phyloP scores from a whole-genome alignment of 2,888 invertebrate genomes.

The Tipula lateralis region DNA sequence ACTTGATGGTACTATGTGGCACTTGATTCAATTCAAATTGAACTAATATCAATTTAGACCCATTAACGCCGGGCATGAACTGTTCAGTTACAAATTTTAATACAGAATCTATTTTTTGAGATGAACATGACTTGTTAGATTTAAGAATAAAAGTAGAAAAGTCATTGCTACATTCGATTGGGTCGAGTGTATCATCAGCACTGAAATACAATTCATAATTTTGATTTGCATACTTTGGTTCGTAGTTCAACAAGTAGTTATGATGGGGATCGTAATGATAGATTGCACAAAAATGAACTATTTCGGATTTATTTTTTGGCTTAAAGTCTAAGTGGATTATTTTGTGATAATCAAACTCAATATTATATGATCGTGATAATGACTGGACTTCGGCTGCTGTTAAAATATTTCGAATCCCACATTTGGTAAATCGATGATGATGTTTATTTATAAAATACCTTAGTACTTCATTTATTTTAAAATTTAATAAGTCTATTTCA shows the following conservation, averaged over 20 bases:
- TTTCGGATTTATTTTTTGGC: background rate
- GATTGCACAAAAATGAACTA: background rate
- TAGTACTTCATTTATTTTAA: background rate
- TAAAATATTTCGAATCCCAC: background rate
- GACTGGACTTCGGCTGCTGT: background rate
- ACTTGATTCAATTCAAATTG: background rate
- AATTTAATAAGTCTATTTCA: background rate
- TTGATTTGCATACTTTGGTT: background rate
- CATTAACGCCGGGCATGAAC: background rate
- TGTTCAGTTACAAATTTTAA: background rate
- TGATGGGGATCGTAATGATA: background rate
- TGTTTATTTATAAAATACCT: background rate
- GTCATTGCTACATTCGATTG: background rate
- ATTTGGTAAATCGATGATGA: background rate
- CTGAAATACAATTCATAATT: background rate
- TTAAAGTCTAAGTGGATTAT: background rate
- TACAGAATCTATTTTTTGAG: background rate
- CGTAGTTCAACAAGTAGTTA: background rate
- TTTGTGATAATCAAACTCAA: background rate
- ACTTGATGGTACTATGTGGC: background rate
- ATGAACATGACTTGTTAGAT: background rate
- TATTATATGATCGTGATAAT: background rate
- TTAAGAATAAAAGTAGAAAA: background rate
- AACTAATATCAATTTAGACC: background rate
- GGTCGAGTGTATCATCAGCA: background rate